A percentile compares a stretch with the other conserved stretches of the same genome.
These are phyloP conservation scores for Ammodytes marinus DNA, from an alignment of 2,113 vertebrate species.

Conservation along the genomic window DNA sequence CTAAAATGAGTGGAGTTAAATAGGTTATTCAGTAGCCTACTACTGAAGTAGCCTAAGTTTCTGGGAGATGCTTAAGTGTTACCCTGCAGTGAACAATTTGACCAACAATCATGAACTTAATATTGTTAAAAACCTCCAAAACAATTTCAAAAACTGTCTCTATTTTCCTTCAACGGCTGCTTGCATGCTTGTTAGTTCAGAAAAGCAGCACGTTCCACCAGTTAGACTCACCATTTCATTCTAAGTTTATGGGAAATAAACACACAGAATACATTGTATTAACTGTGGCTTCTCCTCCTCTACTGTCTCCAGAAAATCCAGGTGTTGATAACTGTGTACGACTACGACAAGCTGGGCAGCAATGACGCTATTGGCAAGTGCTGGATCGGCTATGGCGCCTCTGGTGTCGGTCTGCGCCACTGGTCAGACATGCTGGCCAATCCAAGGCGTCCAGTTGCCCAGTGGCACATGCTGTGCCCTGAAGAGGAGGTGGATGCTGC, in stretches of 20 bases:
- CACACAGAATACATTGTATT: not conserved
- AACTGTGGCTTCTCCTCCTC: not conserved
- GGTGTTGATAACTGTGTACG: slow-evolving; percentile 84
- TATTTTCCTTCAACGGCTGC: too few species aligned
- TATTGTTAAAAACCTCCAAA: not conserved
- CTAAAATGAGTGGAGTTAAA: too few species aligned
- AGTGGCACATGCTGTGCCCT: slow-evolving; percentile 87
- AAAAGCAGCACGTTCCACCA: not conserved
- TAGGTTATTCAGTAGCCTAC: too few species aligned
- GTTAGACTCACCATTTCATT: not conserved
- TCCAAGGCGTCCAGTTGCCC: slow-evolving; percentile 89
- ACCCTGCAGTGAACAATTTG: not conserved
- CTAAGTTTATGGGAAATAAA: not conserved
- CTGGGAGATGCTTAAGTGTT: not conserved
- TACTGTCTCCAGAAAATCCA: slow-evolving; percentile 82
- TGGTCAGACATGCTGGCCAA: slow-evolving; percentile 93
- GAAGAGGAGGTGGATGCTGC: slow-evolving; percentile 88
- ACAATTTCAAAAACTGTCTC: not conserved
- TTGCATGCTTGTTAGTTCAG: too few species aligned
- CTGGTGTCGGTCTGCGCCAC: slow-evolving; percentile 88
- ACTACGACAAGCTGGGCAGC: slow-evolving; percentile 87
- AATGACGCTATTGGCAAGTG: slow-evolving; percentile 89
- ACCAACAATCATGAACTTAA: not conserved
- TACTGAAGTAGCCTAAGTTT: too few species aligned
- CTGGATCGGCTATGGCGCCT: slow-evolving; percentile 89